Base-by-base conservation (phyloP, 2,888 invertebrate genomes). In the Dastarcus helophoroides region DNA sequence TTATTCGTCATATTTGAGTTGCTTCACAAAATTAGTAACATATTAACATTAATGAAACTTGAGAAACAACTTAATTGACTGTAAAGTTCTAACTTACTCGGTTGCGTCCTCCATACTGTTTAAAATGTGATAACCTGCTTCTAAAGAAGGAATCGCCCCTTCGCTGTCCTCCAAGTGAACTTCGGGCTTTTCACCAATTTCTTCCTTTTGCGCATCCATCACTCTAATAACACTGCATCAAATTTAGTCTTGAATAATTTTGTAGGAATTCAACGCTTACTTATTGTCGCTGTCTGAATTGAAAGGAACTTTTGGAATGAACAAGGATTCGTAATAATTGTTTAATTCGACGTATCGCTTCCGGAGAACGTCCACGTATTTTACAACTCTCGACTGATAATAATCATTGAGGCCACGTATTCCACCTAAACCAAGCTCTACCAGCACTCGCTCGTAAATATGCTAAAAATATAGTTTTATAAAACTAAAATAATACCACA, bases 371-470 rank as follows among this genome's bases (percentile, higher is more conserved):
- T 38, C 40, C 9, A 53, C 40, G 35, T 62, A 62, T 29, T 58
- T 60, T 10, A 61, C 37, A 3, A 60, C 51, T 37, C 60, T 42
- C 16, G 43, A 44, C 43, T 71, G 68, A 46, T 76, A 76, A 53
- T 70, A 76, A 43, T 69, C 65, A 40, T 72, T 67, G 10, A 76
- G 48, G 3, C 62, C 64, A 25, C 58, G 55, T 4, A 71, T 59
- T 12, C 73, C 71, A 17, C 74, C 76, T 16, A 75, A 48, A 2
- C 73, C 73, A 43, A 69, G 64, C 53, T 77, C 74, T 26, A 67
- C 59, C 24, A 75, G 61, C 10, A 73, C 71, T 47, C 70, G 63
- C 45, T 76, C 74, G 43, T 73, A 54, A 11, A 65, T 62, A 54
- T 74, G 70, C 75, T 76, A 39, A n/a, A 47, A 28, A 31, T 33